Conservation (phyloP, 2,888 invertebrate species). For the Eupithecia insigniata region DNA sequence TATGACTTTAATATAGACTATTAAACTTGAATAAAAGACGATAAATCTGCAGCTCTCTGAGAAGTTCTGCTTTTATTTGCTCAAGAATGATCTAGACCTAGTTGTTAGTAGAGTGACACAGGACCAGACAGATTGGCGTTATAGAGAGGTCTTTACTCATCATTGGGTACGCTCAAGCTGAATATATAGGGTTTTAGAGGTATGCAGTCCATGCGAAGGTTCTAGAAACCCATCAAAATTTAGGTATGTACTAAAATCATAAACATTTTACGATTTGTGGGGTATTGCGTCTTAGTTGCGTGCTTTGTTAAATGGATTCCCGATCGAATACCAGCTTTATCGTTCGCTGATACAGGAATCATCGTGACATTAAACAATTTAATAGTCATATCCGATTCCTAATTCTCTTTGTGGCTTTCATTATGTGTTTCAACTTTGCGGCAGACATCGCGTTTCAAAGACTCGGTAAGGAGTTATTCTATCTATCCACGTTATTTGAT, state of each 20-base stretch:
- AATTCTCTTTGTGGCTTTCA: conserved; percentile 41
- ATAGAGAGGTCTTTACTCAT: no score
- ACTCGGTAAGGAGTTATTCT: conserved; percentile 32
- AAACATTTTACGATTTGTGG: conserved; percentile 54
- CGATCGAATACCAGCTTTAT: conserved; percentile 53
- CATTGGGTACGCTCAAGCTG: no score
- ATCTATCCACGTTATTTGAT: conserved; percentile 34
- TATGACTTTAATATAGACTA: background rate
- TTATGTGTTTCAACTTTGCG: conserved; percentile 41
- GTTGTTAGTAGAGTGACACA: no score
- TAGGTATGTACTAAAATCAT: conserved; percentile 34
- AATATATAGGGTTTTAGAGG: background rate
- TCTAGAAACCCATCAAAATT: conserved; percentile 31
- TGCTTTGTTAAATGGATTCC: conserved; percentile 52
- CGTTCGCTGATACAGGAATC: conserved; percentile 51
- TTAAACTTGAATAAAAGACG: background rate
- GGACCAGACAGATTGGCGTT: no score
- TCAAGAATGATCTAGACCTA: no score
- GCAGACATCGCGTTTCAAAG: conserved; percentile 37
- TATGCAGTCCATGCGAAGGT: background rate
- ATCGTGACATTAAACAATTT: conserved; percentile 58
- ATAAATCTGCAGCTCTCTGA: background rate
- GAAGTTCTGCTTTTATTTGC: no score
- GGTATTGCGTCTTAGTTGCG: conserved; percentile 57
- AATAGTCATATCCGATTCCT: conserved; percentile 50